Base-by-base conservation (phyloP, 2,113 vertebrate species). In the Chaenogobius annularis region DNA sequence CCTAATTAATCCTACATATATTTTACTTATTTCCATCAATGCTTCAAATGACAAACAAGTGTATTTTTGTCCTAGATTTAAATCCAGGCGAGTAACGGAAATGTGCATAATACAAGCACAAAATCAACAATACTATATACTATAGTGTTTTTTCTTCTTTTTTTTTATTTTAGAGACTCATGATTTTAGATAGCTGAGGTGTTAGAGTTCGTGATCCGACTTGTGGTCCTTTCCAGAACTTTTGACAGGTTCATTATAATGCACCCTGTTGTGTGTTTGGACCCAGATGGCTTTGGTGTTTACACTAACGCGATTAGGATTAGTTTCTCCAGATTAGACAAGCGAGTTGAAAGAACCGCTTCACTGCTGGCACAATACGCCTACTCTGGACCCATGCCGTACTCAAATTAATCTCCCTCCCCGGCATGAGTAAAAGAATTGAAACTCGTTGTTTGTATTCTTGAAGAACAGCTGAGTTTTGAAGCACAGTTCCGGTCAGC, bases 231-330 rank as follows among this genome's bases (percentile, higher is more conserved):
- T 23, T 64, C 75, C 26, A 74, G 66, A 84, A 81, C 70, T 79
- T 85, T 77, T 86, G 86, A 88, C 75, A 80, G 83, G 69, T 88
- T 87, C 83, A 83, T 76, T 82, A 85, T 82, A 74, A 85, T 87
- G 82, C 74, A 47, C 70, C 75, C 65, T 22, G 55, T 74, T 31
- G 74, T 86, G 68, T 86, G 81, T 83, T 66, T 79, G 70, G 74
- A 66, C 82, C 84, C 89, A 92, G 88, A 91, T 92, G 91, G 89
- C 69, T 66, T 69, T 55, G 26, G 80, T 75, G 85, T 88, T 90
- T 86, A 75, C 83, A 80, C 84, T 90, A 89, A 92, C 82, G 52
- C 80, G 89, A 91, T 91, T 88, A 91, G 81, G 89, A 91, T 91
- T 90, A 88, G 62, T 76, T 79, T 64, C 72, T 80, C 68, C 73